Evolutionary conservation across 2,113 vertebrate species (phyloP).

Genomic region (Malurus cyaneus): DNA sequence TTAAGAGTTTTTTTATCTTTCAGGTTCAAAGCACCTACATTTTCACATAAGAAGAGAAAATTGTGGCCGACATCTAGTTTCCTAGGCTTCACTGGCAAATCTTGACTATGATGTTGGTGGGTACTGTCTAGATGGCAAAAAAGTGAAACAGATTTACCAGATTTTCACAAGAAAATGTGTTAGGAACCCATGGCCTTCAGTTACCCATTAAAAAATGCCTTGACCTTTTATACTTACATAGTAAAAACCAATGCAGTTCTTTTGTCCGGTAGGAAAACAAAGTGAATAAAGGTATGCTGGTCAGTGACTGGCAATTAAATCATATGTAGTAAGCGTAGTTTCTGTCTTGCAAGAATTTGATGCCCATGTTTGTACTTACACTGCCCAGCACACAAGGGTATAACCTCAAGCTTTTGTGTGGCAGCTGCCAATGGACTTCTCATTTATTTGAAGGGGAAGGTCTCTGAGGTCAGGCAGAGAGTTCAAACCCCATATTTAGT

Average conservation of each 20-base stretch:
- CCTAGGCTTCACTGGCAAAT: background rate
- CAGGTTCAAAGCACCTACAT: background rate
- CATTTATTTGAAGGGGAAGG: background rate
- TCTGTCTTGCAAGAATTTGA: background rate
- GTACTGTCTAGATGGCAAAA: background rate
- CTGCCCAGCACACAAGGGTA: background rate
- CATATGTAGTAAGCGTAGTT: background rate
- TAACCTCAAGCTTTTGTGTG: background rate
- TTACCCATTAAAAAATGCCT: background rate
- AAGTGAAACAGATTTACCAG: background rate
- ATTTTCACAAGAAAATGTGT: background rate
- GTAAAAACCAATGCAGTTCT: background rate
- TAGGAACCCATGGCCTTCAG: background rate
- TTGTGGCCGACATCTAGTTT: background rate
- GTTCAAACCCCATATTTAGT: background rate
- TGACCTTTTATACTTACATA: background rate
- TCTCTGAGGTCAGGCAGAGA: background rate
- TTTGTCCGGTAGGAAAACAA: background rate
- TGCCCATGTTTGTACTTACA: background rate
- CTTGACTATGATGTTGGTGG: background rate
- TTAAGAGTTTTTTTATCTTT: background rate
- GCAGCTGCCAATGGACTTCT: background rate
- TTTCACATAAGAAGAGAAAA: background rate
- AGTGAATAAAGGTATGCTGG: background rate
- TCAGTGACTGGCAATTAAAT: background rate